Evolutionary conservation across 1,140 invertebrate genomes (phyloP), one percentile per base, ranked within the genome.

Genomic region (Oreohelix idahoensis): DNA sequence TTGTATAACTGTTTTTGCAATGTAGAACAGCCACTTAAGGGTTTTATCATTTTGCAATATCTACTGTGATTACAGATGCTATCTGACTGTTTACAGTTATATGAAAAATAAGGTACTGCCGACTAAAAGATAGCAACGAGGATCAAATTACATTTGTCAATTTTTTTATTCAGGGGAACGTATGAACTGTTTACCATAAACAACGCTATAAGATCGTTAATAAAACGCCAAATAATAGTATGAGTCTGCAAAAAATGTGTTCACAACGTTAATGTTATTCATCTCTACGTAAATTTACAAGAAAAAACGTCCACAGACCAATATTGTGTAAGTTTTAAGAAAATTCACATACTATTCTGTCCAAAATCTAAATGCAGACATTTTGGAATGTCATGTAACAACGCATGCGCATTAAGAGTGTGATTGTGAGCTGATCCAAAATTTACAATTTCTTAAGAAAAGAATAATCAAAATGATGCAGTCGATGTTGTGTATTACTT

Each of bases 371-470:
- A 78, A 39, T 53, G 53, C 77, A n/a, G 77, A 79, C 77, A 79
- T 79, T 15, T 79, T 79, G 77, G 58, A 79, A 66, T 79, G 58
- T 53, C 39, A 39, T 79, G 45, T 35, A 66, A 45, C 42, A 69
- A 79, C 77, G 77, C 77, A 79, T 79, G 77, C 77, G 77, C 63
- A 79, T 11, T 76, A 35, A 35, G 42, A 45, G 42, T 45, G 42
- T 15, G 42, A 8, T 45, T 45, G 42, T 45, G 42, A 45, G 42
- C 42, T 45, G 42, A 45, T 45, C 15, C 42, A n/a, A n/a, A n/a
- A n/a, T n/a, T n/a, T n/a, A n/a, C n/a, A n/a, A n/a, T n/a, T n/a
- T n/a, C n/a, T n/a, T n/a, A n/a, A n/a, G n/a, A n/a, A n/a, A n/a
- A n/a, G n/a, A n/a, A n/a, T n/a, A n/a, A n/a, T n/a, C n/a, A n/a